Percentiles rank a stretch among this genome's conserved stretches.
Conservation (phyloP, 2,797 vertebrate genomes). For the Numenius phaeopus region DNA sequence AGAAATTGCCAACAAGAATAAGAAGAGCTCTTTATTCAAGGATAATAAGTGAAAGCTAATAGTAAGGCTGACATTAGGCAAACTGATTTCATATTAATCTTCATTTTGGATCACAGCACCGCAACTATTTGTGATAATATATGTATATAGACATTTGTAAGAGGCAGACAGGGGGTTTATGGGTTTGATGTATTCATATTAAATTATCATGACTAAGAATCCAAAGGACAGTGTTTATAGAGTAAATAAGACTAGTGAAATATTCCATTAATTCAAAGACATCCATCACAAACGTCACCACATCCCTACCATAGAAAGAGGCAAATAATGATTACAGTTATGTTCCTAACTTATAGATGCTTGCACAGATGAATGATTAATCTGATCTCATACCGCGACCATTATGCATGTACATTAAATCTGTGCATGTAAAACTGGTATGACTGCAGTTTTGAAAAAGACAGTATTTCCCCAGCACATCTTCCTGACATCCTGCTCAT, state of each 20-base stretch:
- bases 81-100: background rate
- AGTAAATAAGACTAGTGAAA: background rate
- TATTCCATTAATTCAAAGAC: background rate
- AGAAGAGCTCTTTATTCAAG: slow-evolving; percentile 12
- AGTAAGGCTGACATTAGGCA: background rate
- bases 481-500: background rate
- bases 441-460: background rate
- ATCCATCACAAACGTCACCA: background rate
- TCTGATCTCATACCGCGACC: background rate
- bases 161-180: background rate
- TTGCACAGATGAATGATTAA: background rate
- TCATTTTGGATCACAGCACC: slow-evolving; percentile 3
- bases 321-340: background rate
- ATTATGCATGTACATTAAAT: background rate
- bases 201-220: background rate
- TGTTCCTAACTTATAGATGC: background rate
- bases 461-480: background rate
- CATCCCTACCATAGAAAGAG: background rate
- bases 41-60: background rate
- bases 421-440: background rate
- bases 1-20: background rate
- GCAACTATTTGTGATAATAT: background rate
- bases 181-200: background rate
- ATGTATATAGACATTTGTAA: background rate
- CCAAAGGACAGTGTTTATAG: background rate